phyloP scores from a whole-genome alignment of 2,797 vertebrate genomes.

The Anolis apletophallus region DNA sequence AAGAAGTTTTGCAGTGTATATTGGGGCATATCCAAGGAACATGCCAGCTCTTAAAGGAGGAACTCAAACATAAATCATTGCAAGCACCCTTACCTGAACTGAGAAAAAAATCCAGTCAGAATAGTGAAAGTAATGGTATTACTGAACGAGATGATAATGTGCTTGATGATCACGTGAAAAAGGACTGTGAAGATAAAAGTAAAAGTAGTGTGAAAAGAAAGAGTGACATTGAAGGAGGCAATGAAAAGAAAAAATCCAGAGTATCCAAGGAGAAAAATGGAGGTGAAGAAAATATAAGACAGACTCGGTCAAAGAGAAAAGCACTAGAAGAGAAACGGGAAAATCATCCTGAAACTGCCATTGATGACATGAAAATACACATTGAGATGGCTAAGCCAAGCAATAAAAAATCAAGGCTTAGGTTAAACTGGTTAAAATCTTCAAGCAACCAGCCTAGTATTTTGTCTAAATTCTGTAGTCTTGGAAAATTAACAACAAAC shows the following conservation, averaged over 20 bases:
- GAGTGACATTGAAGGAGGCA: conserved; percentile 90
- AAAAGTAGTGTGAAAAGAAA: conserved; percentile 90
- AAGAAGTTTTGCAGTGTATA: conserved; percentile 97
- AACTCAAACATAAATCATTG: conserved; percentile 68
- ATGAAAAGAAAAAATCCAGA: conserved; percentile 93
- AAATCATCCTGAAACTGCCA: conserved; percentile 67
- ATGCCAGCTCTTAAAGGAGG: conserved; percentile 89
- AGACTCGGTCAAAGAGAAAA: conserved; percentile 93
- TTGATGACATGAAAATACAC: conserved; percentile 59
- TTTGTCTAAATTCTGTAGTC: conserved; percentile 93
- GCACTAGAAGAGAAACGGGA: conserved; percentile 79
- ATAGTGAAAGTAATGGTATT: conserved; percentile 16
- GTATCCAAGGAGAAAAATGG: conserved; percentile 81
- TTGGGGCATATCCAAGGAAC: conserved; percentile 95
- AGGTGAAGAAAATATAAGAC: conserved; percentile 78
- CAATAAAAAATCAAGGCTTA: conserved; percentile 87
- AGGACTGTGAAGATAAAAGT: conserved; percentile 74
- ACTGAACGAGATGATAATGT: conserved; percentile 31
- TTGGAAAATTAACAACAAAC: conserved; percentile 86
- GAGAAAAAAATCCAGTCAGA: conserved; percentile 49
- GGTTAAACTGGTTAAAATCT: conserved; percentile 89
- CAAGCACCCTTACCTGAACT: conserved; percentile 62
- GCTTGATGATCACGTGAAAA: not conserved
- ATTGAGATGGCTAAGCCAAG: conserved; percentile 76
- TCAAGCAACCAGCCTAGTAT: conserved; percentile 93